Evolutionary conservation across 2,888 invertebrate genomes (phyloP), one percentile per base, ranked within the genome.

Genomic region (Charanyca ferruginea): DNA sequence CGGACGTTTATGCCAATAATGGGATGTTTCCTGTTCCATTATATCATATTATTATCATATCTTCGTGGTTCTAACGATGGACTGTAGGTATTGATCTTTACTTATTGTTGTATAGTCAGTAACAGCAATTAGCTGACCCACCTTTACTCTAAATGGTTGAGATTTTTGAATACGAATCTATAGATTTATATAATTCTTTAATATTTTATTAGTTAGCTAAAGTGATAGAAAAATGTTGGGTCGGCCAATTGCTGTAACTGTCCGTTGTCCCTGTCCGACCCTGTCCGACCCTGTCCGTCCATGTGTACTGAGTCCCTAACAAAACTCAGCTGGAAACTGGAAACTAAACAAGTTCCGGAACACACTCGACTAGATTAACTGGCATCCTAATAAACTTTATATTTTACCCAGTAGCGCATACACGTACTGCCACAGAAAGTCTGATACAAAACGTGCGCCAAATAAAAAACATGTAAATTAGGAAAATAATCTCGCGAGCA

Each of bases 341-440:
- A 53, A 67, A 73, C 61, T 67, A 80, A 72, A 66, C 66, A 66
- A 80, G 67, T 70, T 60, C 54, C 57, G 62, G 45, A 59, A 28
- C 54, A 58, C 42, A 22, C 48, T 22, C 42, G 44, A 47, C 60
- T 38, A 45, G 54, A 64, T 69, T 65, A 78, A 73, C 60, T 54
- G 38, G 51, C 66, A 61, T 52, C 53, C 38, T 66, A 67, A 69
- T 72, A 65, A 69, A 76, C 57, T 79, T 80, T 73, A 63, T 54
- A 67, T 73, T 76, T 72, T 44, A 63, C 58, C 45, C 22, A 13
- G n/a, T 38, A 16, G 1, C 51, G 25, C n/a, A 18, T 25, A n/a
- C 42, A 22, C 11, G 38, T 9, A 23, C 5, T 13, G 9, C 22
- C 6, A n/a, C 41, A 49, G 28, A 61, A 23, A 23, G 9, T 45